Percentiles rank a stretch among this genome's conserved stretches.
These are phyloP conservation scores for Brachionus calyciflorus DNA, from an alignment of 1,140 invertebrate species.

Conservation along the genomic window DNA sequence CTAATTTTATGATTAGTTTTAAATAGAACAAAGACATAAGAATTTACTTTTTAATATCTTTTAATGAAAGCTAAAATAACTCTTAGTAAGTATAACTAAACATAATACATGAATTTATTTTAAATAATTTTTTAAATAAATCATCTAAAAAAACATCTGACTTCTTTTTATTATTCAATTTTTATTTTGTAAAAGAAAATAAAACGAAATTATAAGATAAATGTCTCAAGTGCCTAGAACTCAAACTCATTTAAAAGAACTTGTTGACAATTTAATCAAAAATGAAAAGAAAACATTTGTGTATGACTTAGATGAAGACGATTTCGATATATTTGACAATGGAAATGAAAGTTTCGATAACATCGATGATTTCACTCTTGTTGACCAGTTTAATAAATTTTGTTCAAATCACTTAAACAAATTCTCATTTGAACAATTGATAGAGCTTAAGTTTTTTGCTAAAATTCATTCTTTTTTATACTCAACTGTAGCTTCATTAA, in stretches of 20 bases:
- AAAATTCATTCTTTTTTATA: background rate
- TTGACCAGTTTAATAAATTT: slow-evolving; percentile 1
- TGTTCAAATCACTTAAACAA: slow-evolving; percentile 15
- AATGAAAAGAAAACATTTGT: background rate
- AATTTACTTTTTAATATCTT: too few relatives aligned
- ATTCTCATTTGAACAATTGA: slow-evolving; percentile 14
- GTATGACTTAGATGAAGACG: slow-evolving; percentile 5
- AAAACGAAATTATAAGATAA: background rate
- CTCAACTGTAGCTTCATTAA: background rate
- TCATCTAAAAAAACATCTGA: slow-evolving; percentile 9
- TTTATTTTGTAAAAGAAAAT: too few relatives aligned
- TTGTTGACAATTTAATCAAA: background rate
- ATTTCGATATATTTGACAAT: background rate
- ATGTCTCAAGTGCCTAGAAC: background rate
- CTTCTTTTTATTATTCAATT: background rate
- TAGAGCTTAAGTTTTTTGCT: background rate
- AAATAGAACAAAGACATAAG: too few relatives aligned
- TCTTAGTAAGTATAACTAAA: too few relatives aligned
- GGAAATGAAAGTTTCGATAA: background rate
- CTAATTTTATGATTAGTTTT: too few relatives aligned
- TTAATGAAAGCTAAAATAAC: too few relatives aligned
- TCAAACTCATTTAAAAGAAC: slow-evolving; percentile 5
- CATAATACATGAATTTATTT: too few relatives aligned
- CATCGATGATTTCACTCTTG: background rate
- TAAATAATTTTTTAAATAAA: too few relatives aligned